Conservation (phyloP, 1,140 invertebrate species). For the Drosophila ercepeae region DNA sequence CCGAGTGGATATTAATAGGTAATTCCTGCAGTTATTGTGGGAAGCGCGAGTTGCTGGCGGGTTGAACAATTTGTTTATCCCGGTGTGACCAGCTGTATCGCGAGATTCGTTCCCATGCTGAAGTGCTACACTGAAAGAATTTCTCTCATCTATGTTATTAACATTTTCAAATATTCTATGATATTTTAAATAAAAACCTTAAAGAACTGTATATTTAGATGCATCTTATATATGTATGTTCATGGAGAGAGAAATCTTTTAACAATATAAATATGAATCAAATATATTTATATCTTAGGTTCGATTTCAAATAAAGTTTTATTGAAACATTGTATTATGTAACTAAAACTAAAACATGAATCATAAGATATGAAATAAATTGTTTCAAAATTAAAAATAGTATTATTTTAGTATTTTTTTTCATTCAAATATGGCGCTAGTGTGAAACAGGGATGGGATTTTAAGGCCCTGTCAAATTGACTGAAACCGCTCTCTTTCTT, state of each 20-base stretch:
- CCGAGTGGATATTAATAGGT: constrained; percentile 20
- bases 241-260: no score
- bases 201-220: no score
- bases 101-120: background rate
- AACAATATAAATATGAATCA: no score
- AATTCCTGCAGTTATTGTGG: background rate
- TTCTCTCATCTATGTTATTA: background rate
- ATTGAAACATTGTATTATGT: no score
- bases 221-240: no score
- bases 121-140: background rate
- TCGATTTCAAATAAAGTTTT: no score
- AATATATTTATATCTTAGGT: no score
- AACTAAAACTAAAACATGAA: no score
- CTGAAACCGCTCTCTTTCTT: constrained; percentile 68
- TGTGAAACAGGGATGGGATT: background rate
- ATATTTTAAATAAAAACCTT: no score
- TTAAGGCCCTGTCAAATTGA: constrained; percentile 8
- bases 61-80: constrained; percentile 37
- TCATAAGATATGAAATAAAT: no score
- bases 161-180: background rate
- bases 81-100: constrained; percentile 29
- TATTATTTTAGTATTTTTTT: background rate
- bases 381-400: no score
- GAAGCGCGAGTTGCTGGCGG: constrained; percentile 32
- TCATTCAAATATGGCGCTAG: background rate